A percentile compares a stretch with the other conserved stretches of the same genome.
Conservation (phyloP, 1,140 invertebrate genomes). For the Ostrea edulis region DNA sequence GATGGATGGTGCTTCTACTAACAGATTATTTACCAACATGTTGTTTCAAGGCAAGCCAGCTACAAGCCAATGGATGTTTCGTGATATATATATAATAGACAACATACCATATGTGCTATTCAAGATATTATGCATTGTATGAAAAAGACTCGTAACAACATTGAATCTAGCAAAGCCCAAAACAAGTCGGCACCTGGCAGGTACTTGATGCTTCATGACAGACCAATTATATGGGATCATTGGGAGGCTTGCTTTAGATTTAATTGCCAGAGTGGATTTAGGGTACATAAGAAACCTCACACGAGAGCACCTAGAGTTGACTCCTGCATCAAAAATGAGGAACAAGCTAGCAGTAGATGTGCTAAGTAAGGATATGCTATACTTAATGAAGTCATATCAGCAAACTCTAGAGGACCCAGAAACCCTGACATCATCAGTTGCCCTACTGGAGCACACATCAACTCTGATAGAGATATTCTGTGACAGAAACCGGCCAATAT, state of each 20-base stretch:
- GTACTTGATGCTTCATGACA: constrained; percentile 49
- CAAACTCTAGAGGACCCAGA: constrained; percentile 25
- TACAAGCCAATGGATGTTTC: constrained; percentile 36
- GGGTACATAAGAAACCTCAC: constrained; percentile 49
- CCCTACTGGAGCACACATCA: constrained; percentile 41
- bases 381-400: constrained; percentile 49
- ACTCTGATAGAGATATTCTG: constrained; percentile 21
- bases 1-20: constrained; percentile 57
- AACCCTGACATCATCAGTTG: constrained; percentile 16
- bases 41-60: constrained; percentile 40
- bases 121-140: constrained; percentile 56
- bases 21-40: constrained; percentile 54
- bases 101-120: constrained; percentile 48
- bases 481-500: constrained; percentile 39
- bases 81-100: constrained; percentile 44
- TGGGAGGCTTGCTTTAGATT: constrained; percentile 47
- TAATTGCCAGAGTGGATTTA: constrained; percentile 48
- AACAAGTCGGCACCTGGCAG: constrained; percentile 37
- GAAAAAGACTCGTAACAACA: constrained; percentile 56
- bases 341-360: constrained; percentile 52
- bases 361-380: constrained; percentile 47
- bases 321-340: constrained; percentile 56
- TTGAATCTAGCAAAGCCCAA: constrained; percentile 49
- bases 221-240: constrained; percentile 37
- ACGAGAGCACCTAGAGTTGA: constrained; percentile 48